A percentile compares a stretch with the other conserved stretches of the same genome.
Conservation (phyloP, 2,113 vertebrate genomes). For the Sitta europaea region DNA sequence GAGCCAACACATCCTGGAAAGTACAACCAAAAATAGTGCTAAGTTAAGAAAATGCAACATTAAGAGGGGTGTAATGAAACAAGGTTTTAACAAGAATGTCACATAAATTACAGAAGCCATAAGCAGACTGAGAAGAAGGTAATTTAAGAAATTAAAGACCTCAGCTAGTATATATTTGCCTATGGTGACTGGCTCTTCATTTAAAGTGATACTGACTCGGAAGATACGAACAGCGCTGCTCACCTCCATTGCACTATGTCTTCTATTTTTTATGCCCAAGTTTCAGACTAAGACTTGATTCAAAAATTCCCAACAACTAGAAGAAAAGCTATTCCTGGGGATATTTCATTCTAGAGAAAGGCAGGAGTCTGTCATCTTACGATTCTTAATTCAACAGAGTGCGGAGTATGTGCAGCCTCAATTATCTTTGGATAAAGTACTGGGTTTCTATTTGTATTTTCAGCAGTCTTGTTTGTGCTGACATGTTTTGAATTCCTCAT, state of each 20-base stretch:
- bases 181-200: background rate
- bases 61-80: background rate
- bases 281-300: background rate
- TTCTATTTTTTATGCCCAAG: background rate
- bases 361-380: background rate
- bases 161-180: background rate
- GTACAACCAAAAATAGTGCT: background rate
- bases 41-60: background rate
- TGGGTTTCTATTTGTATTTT: background rate
- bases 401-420: background rate
- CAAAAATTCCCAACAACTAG: background rate
- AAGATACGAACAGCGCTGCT: background rate
- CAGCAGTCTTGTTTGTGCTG: background rate
- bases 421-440: background rate
- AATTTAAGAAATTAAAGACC: background rate
- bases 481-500: background rate
- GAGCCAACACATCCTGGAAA: background rate
- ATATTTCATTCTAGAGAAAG: background rate
- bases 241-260: background rate
- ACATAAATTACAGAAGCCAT: background rate
- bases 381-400: background rate
- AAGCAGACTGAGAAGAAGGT: background rate
- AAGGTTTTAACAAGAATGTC: background rate
- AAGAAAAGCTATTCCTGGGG: background rate
- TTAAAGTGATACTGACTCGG: background rate